phyloP scores from a whole-genome alignment of 2,888 invertebrate genomes.

The Heteropelma amictum region DNA sequence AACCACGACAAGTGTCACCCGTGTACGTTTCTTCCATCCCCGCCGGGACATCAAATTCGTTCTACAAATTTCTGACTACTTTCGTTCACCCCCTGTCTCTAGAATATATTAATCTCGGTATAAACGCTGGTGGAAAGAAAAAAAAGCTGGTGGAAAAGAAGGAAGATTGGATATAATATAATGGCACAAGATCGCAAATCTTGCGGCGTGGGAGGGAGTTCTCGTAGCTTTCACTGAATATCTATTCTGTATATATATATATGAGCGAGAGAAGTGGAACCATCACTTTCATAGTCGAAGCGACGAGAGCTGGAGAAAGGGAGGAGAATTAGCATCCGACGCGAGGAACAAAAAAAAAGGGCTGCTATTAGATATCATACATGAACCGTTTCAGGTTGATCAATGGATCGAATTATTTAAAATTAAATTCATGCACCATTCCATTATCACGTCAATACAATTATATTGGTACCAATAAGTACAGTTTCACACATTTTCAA shows the following conservation, averaged over 20 bases:
- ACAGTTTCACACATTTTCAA: no score
- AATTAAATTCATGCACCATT: no score
- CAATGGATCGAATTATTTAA: no score
- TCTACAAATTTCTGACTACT: conserved; percentile 38
- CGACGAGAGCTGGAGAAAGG: conserved; percentile 51
- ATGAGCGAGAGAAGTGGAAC: conserved; percentile 24
- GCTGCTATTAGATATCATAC: background rate
- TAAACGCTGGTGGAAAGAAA: background rate
- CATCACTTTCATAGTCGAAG: conserved; percentile 43
- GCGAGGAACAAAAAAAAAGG: conserved; percentile 17
- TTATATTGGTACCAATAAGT: no score
- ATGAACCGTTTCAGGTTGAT: background rate
- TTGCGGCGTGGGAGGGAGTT: background rate
- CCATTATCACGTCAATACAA: no score
- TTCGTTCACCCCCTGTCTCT: conserved; percentile 24
- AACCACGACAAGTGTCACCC: conserved; percentile 41
- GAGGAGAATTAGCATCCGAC: conserved; percentile 24
- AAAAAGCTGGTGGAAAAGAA: conserved; percentile 1
- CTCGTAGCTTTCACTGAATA: conserved; percentile 16
- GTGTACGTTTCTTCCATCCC: conserved; percentile 21
- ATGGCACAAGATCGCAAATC: conserved; percentile 6
- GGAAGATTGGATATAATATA: background rate
- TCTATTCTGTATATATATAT: background rate
- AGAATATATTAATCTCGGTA: conserved; percentile 8
- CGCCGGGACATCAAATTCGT: conserved; percentile 48